Conservation (phyloP, 2,113 vertebrate genomes). For the Macroglossus sobrinus region DNA sequence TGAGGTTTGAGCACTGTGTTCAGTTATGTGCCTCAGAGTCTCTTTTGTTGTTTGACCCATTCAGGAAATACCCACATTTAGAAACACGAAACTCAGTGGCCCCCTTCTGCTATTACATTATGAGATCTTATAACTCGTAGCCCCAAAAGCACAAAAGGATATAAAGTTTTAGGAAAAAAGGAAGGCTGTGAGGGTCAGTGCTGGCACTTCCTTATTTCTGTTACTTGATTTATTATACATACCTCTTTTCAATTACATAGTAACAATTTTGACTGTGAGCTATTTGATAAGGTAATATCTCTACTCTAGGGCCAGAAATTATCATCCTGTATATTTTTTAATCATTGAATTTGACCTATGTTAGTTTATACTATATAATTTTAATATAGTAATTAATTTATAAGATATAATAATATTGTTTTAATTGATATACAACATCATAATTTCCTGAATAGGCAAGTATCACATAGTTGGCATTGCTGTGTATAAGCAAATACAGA, state of each 20-base stretch:
- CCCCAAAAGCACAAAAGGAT: not conserved
- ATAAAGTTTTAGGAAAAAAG: not conserved
- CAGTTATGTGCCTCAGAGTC: constrained; percentile 17
- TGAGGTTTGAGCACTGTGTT: constrained; percentile 85
- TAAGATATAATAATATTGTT: not conserved
- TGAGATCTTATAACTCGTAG: not conserved
- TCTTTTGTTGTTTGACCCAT: not conserved
- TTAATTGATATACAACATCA: not conserved
- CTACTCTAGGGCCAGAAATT: not conserved
- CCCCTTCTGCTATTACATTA: not conserved
- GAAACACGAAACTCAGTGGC: not conserved
- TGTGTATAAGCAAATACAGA: not conserved
- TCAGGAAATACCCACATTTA: not conserved
- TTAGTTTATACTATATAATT: not conserved
- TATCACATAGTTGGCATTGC: not conserved
- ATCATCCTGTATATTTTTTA: not conserved
- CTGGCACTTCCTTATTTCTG: not conserved
- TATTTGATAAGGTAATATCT: not conserved
- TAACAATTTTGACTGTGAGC: not conserved
- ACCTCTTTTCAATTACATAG: not conserved
- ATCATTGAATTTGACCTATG: not conserved
- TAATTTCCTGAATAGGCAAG: not conserved
- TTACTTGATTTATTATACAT: not conserved
- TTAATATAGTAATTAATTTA: not conserved
- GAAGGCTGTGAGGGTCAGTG: not conserved